phyloP scores from a whole-genome alignment of 1,140 invertebrate genomes.

The Lysiphlebus fabarum region DNA sequence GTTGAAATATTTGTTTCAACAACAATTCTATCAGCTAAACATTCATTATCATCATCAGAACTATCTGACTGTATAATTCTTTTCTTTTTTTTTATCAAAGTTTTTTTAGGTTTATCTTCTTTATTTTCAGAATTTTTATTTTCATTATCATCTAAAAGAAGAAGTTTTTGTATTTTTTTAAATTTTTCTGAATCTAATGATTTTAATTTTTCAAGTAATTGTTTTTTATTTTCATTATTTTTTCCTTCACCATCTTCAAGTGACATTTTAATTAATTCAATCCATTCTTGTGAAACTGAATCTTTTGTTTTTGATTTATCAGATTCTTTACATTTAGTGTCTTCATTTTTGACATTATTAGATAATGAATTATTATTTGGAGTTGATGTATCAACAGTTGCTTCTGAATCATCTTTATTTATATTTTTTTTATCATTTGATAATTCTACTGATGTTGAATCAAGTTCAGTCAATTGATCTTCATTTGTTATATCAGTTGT shows the following conservation, averaged over 20 bases:
- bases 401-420: constrained; percentile 2
- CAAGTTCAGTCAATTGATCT: constrained; percentile 9
- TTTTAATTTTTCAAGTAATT: constrained; percentile 32
- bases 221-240: constrained; percentile 36
- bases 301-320: constrained; percentile 13
- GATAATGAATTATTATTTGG: background rate
- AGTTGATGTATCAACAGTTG: constrained; percentile 25
- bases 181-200: constrained; percentile 33
- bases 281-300: constrained; percentile 28
- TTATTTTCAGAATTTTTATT: constrained; percentile 32
- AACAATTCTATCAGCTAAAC: constrained; percentile 30
- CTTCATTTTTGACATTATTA: background rate
- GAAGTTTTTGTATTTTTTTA: constrained; percentile 38
- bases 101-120: constrained; percentile 33
- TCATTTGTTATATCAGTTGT: constrained; percentile 20
- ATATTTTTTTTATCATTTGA: background rate
- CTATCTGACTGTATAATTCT: constrained; percentile 41
- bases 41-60: constrained; percentile 46
- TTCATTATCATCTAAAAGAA: constrained; percentile 34
- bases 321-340: constrained; percentile 1
- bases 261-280: constrained; percentile 38
- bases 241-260: constrained; percentile 36
- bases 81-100: constrained; percentile 32
- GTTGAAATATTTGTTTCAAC: background rate
- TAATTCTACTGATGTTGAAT: background rate